A percentile compares a stretch with the other conserved stretches of the same genome.
Evolutionary conservation across 2,797 vertebrate genomes (phyloP).

Genomic region (Rhynchonycteris naso): DNA sequence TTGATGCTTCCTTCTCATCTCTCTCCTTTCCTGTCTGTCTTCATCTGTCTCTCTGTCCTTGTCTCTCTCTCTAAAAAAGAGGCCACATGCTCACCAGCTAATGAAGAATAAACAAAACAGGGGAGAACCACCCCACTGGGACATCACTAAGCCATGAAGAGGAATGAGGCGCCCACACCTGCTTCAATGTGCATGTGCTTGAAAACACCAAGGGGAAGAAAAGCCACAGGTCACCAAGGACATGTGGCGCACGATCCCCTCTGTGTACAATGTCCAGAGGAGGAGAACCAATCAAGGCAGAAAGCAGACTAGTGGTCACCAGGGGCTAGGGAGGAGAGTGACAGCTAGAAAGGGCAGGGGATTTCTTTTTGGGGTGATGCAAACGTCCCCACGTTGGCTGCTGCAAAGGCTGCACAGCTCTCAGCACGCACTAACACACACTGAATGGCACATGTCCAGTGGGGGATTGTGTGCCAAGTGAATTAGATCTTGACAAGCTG

Average conservation of each 20-base stretch:
- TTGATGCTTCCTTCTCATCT: too few relatives aligned
- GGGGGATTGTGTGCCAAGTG: not conserved
- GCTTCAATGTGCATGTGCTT: too few relatives aligned
- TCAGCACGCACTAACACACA: not conserved
- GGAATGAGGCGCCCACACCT: not conserved
- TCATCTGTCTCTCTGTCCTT: too few relatives aligned
- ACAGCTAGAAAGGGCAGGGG: not conserved
- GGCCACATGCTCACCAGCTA: not conserved
- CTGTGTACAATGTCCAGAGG: not conserved
- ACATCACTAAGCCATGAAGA: not conserved
- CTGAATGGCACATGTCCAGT: not conserved
- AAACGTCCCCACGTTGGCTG: not conserved
- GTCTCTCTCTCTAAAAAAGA: too few relatives aligned
- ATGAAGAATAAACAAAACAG: not conserved
- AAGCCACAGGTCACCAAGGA: too few relatives aligned
- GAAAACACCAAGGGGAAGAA: not conserved
- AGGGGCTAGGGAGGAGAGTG: not conserved
- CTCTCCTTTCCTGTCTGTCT: too few relatives aligned
- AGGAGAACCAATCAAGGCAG: not conserved
- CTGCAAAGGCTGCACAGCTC: not conserved
- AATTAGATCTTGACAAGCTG: not conserved
- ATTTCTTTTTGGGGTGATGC: too few relatives aligned
- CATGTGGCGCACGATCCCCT: accelerated
- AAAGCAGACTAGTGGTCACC: not conserved
- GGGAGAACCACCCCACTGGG: not conserved